These are phyloP conservation scores for Drosophila recens DNA, from an alignment of 2,888 invertebrate genomes.

Conservation along the genomic window DNA sequence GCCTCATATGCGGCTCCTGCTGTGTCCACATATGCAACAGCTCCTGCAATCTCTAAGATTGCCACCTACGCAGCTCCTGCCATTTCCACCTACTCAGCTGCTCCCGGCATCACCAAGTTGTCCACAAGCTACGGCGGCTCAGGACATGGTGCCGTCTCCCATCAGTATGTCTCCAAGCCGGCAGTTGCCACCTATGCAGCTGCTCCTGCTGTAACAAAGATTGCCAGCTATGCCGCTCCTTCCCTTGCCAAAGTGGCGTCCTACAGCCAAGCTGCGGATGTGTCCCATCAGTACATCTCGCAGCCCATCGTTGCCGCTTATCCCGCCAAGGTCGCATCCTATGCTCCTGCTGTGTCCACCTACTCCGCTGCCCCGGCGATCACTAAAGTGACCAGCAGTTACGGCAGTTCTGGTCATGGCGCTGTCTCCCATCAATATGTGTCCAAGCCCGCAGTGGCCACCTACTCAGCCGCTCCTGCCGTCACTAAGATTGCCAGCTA, in stretches of 20 bases:
- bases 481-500: slow-evolving; percentile 43
- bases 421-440: slow-evolving; percentile 36
- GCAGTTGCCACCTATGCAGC: slow-evolving; percentile 42
- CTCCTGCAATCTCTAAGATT: slow-evolving; percentile 54
- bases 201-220: not conserved
- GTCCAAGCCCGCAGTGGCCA: slow-evolving; percentile 70
- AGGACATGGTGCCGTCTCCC: slow-evolving; percentile 66
- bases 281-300: slow-evolving; percentile 71
- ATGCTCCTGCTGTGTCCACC: slow-evolving; percentile 56
- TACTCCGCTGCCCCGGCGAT: slow-evolving; percentile 58
- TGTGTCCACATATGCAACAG: slow-evolving; percentile 14
- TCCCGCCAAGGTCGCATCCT: slow-evolving; percentile 49
- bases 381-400: slow-evolving; percentile 57
- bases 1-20: slow-evolving; percentile 10
- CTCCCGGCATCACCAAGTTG: slow-evolving; percentile 55
- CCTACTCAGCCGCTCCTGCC: slow-evolving; percentile 39
- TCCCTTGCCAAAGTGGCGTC: slow-evolving; percentile 1
- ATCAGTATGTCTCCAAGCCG: slow-evolving; percentile 67
- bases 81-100: slow-evolving; percentile 50
- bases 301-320: slow-evolving; percentile 53
- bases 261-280: slow-evolving; percentile 45
- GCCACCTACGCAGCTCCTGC: slow-evolving; percentile 67
- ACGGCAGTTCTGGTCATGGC: slow-evolving; percentile 29
- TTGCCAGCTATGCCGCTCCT: slow-evolving; percentile 5
- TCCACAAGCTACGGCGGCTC: slow-evolving; percentile 59